Percentiles rank a stretch among this genome's conserved stretches.
phyloP scores from a whole-genome alignment of 2,888 invertebrate genomes.

The Orthosia incerta region DNA sequence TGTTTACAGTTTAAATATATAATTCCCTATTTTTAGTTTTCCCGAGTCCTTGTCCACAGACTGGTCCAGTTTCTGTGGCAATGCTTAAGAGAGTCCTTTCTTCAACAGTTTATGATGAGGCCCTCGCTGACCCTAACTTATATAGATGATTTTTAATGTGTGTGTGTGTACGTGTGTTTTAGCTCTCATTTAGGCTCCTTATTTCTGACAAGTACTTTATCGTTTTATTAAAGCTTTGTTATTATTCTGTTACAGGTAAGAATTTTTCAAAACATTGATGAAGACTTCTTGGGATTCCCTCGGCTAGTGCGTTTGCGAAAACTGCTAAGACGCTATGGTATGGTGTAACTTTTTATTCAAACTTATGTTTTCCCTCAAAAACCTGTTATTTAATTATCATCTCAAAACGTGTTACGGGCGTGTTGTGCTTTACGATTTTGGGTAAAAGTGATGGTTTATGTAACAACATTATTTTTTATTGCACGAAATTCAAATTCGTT shows the following conservation, averaged over 20 bases:
- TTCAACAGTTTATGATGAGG: no score
- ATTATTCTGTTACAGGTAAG: conserved; percentile 4
- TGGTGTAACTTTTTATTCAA: neutral
- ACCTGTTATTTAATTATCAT: conserved; percentile 1
- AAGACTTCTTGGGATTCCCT: conserved; percentile 16
- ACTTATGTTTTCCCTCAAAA: neutral
- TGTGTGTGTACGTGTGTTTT: neutral
- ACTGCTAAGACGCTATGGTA: neutral
- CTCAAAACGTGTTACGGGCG: neutral
- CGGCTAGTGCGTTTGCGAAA: neutral
- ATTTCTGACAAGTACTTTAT: no score
- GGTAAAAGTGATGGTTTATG: conserved; percentile 23
- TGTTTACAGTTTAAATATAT: conserved; percentile 1
- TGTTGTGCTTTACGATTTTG: conserved; percentile 29
- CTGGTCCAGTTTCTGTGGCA: no score
- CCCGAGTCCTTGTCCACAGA: no score
- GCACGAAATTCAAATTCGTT: neutral
- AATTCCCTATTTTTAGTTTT: no score
- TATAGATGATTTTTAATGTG: no score
- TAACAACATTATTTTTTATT: conserved; percentile 24
- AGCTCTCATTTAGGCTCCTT: neutral
- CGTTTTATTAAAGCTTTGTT: neutral
- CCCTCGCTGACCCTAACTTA: no score
- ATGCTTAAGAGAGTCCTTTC: no score
- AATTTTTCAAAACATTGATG: no score